Evolutionary conservation across 2,113 vertebrate genomes (phyloP), one percentile per base, ranked within the genome.

Genomic region (Alces alces): DNA sequence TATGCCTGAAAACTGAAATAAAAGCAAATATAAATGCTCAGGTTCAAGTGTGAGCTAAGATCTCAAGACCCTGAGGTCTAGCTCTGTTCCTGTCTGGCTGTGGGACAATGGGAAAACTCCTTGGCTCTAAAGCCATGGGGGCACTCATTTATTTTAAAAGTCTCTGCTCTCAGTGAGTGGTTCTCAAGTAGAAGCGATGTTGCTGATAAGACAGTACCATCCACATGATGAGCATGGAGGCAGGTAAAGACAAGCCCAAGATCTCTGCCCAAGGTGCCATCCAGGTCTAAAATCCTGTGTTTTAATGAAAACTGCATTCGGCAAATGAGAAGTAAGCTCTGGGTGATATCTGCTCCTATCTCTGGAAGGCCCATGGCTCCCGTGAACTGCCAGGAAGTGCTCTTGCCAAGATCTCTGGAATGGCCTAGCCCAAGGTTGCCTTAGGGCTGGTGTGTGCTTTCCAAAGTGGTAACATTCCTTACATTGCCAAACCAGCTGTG

Each of bases 401-500:
- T 70, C 58, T 92, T 97, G 88, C 95, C 98, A 96, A 92, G 33
- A 70, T 91, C 91, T 84, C 92, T 64, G 52, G 23, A 66, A 73
- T 66, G 64, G 73, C 64, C 93, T 79, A 60, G 30, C 70, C 50
- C 90, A 87, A 87, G 83, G 54, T 64, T 57, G 79, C 76, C 88
- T 91, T 36, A 84, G 64, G 55, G 55, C 50, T 95, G 50, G 23
- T 70, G 19, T 66, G 33, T 78, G 28, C 61, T 96, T 88, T 96
- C 93, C 78, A 91, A 93, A 45, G 33, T 61, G 54, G 50, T 91
- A 85, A 90, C n/a, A 66, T 82, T 92, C 84, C 64, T 92, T 30
- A 82, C 36, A 45, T 25, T 93, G 82, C 93, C 93, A 95, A 96
- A 57, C 80, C 96, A 96, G 94, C 86, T 91, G 88, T 94, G 91